phyloP scores from a whole-genome alignment of 2,797 vertebrate species.

The Acridotheres tristis region DNA sequence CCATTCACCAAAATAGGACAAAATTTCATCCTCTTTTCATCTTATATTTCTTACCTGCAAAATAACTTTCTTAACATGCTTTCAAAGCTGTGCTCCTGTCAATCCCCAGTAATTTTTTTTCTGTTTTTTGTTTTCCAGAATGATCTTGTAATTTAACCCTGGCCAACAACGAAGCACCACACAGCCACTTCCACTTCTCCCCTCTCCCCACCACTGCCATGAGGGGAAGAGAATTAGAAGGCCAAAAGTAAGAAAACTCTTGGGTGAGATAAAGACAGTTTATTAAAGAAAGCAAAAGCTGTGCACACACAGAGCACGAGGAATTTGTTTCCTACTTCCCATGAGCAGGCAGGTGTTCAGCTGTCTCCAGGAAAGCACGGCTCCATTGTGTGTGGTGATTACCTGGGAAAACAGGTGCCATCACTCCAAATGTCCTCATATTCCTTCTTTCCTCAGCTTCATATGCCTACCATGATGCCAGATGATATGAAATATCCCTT shows the following conservation, averaged over 20 bases:
- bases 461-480: background rate
- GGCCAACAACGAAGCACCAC: background rate
- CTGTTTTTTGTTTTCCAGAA: background rate
- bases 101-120: background rate
- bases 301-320: background rate
- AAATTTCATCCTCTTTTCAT: background rate
- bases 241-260: background rate
- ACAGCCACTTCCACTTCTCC: background rate
- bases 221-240: background rate
- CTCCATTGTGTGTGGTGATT: background rate
- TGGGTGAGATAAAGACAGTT: background rate
- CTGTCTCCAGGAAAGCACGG: fast-evolving
- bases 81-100: background rate
- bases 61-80: background rate
- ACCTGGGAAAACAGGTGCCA: background rate
- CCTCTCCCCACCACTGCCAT: background rate
- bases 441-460: background rate
- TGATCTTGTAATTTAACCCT: background rate
- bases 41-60: background rate
- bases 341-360: background rate
- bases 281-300: background rate
- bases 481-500: background rate
- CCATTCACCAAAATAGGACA: background rate
- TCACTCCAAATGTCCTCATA: background rate
- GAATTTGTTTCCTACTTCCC: background rate